These are phyloP conservation scores for Carcina quercana DNA, from an alignment of 2,888 invertebrate genomes.

Conservation along the genomic window DNA sequence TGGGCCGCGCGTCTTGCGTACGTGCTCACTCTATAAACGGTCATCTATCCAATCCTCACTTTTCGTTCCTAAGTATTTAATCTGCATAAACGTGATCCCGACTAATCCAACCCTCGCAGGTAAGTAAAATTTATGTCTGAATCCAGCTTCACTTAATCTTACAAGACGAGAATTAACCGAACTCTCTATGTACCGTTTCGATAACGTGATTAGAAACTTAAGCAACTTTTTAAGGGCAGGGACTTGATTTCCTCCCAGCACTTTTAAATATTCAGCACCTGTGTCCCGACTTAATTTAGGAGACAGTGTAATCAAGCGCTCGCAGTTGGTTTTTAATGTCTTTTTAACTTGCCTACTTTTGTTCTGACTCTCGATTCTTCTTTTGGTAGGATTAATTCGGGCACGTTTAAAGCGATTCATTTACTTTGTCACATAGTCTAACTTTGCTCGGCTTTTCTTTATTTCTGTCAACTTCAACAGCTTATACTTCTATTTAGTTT, in stretches of 20 bases:
- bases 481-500: no score
- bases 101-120: no score
- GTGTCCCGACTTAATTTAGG: slow-evolving; percentile 40
- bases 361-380: slow-evolving; percentile 22
- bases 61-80: no score
- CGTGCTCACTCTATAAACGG: no score
- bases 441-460: no score
- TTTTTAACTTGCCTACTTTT: slow-evolving; percentile 35
- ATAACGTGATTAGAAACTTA: slow-evolving; percentile 16
- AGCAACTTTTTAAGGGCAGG: slow-evolving; percentile 12
- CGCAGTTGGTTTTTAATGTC: slow-evolving; percentile 39
- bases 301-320: slow-evolving; percentile 40
- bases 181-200: slow-evolving; percentile 8
- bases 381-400: slow-evolving; percentile 9
- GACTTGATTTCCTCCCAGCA: slow-evolving; percentile 19
- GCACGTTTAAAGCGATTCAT: no score
- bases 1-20: no score
- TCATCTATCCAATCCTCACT: no score
- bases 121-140: no score
- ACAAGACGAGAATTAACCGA: slow-evolving; percentile 8
- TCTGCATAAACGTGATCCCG: no score
- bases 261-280: slow-evolving; percentile 48
- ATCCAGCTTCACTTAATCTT: slow-evolving; percentile 1
- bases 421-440: no score
- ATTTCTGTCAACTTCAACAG: no score